phyloP scores from a whole-genome alignment of 2,888 invertebrate genomes.

The Ernsta delagoae region DNA sequence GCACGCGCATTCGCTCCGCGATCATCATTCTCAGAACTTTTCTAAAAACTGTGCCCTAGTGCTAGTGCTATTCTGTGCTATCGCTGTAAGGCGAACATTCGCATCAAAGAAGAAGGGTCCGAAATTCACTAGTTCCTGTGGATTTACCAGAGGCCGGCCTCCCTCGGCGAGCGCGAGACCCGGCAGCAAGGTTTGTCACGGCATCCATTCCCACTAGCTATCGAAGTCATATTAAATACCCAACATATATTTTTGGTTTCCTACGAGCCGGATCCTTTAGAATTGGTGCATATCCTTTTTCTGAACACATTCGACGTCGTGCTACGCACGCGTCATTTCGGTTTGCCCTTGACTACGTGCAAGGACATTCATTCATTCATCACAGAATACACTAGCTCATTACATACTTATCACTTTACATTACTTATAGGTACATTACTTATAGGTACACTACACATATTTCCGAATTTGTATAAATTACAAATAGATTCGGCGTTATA shows the following conservation, averaged over 20 bases:
- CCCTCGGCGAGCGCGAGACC: background rate
- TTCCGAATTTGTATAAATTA: too few relatives aligned
- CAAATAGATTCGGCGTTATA: too few relatives aligned
- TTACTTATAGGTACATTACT: too few relatives aligned
- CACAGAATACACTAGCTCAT: too few relatives aligned
- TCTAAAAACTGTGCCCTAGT: background rate
- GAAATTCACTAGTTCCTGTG: background rate
- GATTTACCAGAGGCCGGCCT: conserved; percentile 7
- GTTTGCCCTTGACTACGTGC: too few relatives aligned
- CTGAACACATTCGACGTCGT: background rate
- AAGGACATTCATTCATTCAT: too few relatives aligned
- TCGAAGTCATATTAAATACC: conserved; percentile 1
- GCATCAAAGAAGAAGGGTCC: conserved; percentile 1
- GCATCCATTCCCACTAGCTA: background rate
- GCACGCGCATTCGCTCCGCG: background rate
- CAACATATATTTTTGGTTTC: conserved; percentile 4
- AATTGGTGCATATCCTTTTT: conserved; percentile 3
- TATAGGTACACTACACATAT: too few relatives aligned
- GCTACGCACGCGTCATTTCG: too few relatives aligned
- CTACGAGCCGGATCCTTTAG: conserved; percentile 7
- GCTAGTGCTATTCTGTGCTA: background rate
- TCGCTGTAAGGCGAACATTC: background rate
- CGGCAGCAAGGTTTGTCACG: background rate
- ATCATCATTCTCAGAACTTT: too few relatives aligned
- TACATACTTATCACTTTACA: too few relatives aligned